Base-by-base conservation (phyloP, 2,113 vertebrate genomes). In the Callorhinus ursinus region DNA sequence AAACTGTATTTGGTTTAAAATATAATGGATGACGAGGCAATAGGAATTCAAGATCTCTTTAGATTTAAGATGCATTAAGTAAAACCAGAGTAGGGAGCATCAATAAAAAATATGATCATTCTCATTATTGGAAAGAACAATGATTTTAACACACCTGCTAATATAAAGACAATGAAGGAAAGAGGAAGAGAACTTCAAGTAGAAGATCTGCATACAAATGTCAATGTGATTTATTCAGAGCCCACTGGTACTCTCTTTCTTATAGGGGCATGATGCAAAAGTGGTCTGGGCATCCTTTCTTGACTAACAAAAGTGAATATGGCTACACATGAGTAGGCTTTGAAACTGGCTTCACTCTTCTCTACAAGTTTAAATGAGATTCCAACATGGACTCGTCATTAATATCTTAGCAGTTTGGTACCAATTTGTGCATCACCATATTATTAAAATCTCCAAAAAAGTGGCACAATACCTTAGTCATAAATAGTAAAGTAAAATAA, bases 371-470 rank as follows among this genome's bases (percentile, higher is more conserved):
- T 5, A 57, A 79, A 39, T 22, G 2, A 94, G 24, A 93, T 18
- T 93, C 55, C 5, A 67, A 11, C 0, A 31, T 81, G 65, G 31
- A 88, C 83, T 96, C 33, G 59, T 97, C 57, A 92, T 7, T 91
- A 96, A 71, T 63, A 92, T 7, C 21, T 91, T 71, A 80, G 10
- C 2, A 92, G 18, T 57, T 36, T 63, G 59, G 13, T 69, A 72
- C 0, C 90, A 92, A 92, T 24, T 3, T 96, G 39, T 39, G 46
- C 3, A 22, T 63, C n/a, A 85, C 7, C 8, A 88, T 21, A 90
- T 39, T 92, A 80, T 94, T 79, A 97, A 93, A 71, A 53, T 81
- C 18, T 67, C 76, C 57, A 24, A 42, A 88, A 92, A 51, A 55
- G 13, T 89, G 81, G 67, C 22, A 85, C n/a, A 76, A 96, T 89